phyloP scores from a whole-genome alignment of 2,888 invertebrate species.

The Drosophila macrospina region DNA sequence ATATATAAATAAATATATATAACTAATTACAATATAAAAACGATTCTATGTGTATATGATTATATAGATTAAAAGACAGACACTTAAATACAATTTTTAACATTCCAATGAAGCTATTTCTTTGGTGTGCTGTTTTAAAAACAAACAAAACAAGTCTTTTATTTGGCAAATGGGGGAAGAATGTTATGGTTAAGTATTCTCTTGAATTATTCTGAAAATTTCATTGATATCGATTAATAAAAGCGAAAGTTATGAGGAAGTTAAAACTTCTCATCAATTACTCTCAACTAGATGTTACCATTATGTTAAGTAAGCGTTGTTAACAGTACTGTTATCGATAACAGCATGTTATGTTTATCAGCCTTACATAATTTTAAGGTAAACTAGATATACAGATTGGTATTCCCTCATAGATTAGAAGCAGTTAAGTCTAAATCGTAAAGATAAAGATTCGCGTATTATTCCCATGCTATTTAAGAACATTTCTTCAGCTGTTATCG shows the following conservation, averaged over 20 bases:
- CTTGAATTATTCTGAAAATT: not conserved
- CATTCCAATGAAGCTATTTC: constrained; percentile 83
- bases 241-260: not conserved
- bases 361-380: not conserved
- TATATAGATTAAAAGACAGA: constrained; percentile 51
- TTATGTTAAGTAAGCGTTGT: not conserved
- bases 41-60: constrained; percentile 61
- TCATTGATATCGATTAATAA: not conserved
- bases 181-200: not conserved
- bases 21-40: constrained; percentile 19
- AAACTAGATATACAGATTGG: not conserved
- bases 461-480: not conserved
- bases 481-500: constrained; percentile 4
- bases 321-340: not conserved
- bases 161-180: not conserved
- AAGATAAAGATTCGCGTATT: constrained; percentile 4
- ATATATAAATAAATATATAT: too few species aligned
- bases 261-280: too few species aligned
- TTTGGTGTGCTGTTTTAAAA: constrained; percentile 82
- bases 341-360: not conserved
- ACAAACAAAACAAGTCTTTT: constrained; percentile 52
- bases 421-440: not conserved
- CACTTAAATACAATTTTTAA: constrained; percentile 83
- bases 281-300: not conserved
- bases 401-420: constrained; percentile 4